Evolutionary conservation across 1,140 invertebrate genomes (phyloP).

Genomic region (Leptinotarsa defecta): DNA sequence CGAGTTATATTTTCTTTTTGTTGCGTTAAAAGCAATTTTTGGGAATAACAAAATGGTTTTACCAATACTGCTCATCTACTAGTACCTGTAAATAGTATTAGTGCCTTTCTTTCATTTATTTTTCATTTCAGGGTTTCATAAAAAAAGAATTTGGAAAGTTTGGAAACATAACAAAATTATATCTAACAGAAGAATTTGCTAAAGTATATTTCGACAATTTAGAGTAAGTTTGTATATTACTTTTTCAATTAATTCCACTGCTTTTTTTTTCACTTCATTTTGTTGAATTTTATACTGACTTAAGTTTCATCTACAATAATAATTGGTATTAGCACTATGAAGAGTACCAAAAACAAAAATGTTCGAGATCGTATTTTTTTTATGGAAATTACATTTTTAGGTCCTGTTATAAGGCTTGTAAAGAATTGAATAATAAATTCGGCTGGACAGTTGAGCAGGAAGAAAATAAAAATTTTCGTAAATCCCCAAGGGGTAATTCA

Average conservation of each 20-base stretch:
- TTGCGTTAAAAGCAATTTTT: no score
- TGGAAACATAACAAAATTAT: constrained; percentile 34
- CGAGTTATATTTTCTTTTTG: no score
- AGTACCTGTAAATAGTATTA: no score
- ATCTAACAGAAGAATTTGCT: constrained; percentile 19
- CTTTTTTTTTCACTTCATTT: no score
- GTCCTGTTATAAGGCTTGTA: not conserved
- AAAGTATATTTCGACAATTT: constrained; percentile 31
- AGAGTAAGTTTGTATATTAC: constrained; percentile 28
- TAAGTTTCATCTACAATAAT: no score
- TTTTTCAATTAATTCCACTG: no score
- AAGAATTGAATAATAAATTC: not conserved
- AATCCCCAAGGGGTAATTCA: not conserved
- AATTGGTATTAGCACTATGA: no score
- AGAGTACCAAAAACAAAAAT: no score
- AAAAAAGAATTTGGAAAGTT: constrained; percentile 31
- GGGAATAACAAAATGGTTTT: no score
- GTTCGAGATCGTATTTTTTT: no score
- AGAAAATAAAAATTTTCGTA: constrained; percentile 7
- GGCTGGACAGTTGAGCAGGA: constrained; percentile 8
- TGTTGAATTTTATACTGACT: no score
- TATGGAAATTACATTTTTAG: not conserved
- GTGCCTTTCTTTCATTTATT: not conserved
- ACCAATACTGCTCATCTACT: no score
- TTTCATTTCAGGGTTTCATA: constrained; percentile 27